A percentile compares a stretch with the other conserved stretches of the same genome.
Conservation (phyloP, 2,797 vertebrate species). For the Phrynocephalus vlangalii region DNA sequence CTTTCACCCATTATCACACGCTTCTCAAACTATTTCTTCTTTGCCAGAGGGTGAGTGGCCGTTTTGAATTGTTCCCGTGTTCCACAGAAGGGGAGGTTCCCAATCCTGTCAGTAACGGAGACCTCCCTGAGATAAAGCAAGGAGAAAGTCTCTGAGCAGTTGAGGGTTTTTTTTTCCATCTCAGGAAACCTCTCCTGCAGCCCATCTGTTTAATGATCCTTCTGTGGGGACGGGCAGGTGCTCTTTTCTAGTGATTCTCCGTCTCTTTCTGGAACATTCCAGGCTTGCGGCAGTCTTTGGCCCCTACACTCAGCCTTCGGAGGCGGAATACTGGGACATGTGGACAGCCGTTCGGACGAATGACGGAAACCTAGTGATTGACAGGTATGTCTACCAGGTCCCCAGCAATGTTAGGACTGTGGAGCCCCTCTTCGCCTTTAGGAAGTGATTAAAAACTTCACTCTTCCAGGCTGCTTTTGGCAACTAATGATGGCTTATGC, state of each 20-base stretch:
- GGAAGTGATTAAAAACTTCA: no score
- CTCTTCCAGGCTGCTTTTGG: no score
- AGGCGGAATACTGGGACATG: conserved; percentile 95
- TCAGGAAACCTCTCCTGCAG: no score
- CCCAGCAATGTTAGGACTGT: no score
- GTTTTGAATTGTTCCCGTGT: not conserved
- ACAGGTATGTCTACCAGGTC: conserved; percentile 81
- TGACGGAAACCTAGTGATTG: conserved; percentile 91
- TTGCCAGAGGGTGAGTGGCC: conserved; percentile 85
- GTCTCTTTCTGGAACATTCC: conserved; percentile 23
- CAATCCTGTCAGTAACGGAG: not conserved
- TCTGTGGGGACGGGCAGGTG: no score
- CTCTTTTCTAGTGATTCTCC: no score
- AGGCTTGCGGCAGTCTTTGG: conserved; percentile 93
- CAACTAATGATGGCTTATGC: no score
- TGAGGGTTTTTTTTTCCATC: no score
- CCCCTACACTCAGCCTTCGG: conserved; percentile 91
- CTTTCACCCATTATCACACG: conserved; percentile 86
- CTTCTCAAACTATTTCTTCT: conserved; percentile 90
- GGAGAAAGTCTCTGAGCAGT: not conserved
- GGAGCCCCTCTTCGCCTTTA: no score
- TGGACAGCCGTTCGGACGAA: conserved; percentile 90
- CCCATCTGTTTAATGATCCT: not conserved
- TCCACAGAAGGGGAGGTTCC: not conserved
- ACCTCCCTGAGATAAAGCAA: not conserved